Evolutionary conservation across 2,888 invertebrate species (phyloP).

Genomic region (Axea sp.): DNA sequence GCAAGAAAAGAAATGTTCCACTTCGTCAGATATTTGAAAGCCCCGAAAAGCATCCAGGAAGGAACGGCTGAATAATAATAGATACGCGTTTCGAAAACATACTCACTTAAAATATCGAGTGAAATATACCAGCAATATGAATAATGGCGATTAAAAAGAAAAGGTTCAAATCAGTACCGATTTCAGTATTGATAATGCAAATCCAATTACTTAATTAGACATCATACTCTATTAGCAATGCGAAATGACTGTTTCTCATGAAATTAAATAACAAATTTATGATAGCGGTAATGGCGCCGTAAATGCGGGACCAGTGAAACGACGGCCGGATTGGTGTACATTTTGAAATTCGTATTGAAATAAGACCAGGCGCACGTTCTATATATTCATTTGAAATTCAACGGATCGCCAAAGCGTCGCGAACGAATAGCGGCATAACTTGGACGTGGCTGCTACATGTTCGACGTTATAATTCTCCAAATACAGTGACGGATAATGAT

Average conservation of each 20-base stretch:
- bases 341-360: constrained; percentile 56
- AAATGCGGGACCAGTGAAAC: constrained; percentile 26
- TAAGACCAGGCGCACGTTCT: constrained; percentile 30
- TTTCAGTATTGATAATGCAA: constrained; percentile 12
- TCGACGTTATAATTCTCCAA: constrained; percentile 58
- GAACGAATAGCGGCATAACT: constrained; percentile 35
- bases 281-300: constrained; percentile 35
- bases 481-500: constrained; percentile 50
- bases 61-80: constrained; percentile 18
- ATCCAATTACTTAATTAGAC: constrained; percentile 37
- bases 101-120: constrained; percentile 12
- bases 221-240: constrained; percentile 35
- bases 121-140: background rate
- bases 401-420: constrained; percentile 36
- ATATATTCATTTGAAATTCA: constrained; percentile 62
- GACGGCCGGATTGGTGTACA: constrained; percentile 5
- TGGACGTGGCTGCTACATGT: constrained; percentile 32
- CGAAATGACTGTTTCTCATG: constrained; percentile 27
- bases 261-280: constrained; percentile 51
- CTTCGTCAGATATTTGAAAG: constrained; percentile 23
- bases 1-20: constrained; percentile 19
- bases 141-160: constrained; percentile 12
- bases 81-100: constrained; percentile 12
- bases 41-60: constrained; percentile 11
- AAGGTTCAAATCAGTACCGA: background rate